Evolutionary conservation across 2,888 invertebrate genomes (phyloP).

Genomic region (Caenorhabditis angaria): DNA sequence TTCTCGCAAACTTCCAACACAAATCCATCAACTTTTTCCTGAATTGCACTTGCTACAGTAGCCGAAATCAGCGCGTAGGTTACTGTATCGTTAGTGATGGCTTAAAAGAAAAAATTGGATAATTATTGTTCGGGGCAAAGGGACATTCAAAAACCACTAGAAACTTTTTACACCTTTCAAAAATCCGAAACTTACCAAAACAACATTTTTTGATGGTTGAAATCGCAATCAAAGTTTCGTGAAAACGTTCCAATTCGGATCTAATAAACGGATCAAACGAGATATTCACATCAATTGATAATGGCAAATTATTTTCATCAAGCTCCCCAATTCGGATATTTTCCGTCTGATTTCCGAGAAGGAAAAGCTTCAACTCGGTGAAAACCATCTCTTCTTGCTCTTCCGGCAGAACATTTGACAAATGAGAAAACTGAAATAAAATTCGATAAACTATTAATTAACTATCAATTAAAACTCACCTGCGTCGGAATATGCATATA

Average conservation of each 20-base stretch:
- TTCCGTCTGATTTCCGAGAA: conserved; percentile 38
- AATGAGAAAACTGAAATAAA: conserved; percentile 3
- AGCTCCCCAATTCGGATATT: conserved; percentile 31
- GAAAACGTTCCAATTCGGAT: conserved; percentile 30
- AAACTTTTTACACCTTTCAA: background rate
- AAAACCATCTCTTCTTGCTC: conserved; percentile 39
- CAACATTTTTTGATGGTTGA: conserved; percentile 38
- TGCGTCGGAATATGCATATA: conserved; percentile 39
- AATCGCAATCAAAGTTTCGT: conserved; percentile 27
- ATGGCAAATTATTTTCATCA: conserved; percentile 21
- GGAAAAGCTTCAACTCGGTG: conserved; percentile 33
- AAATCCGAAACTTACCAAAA: conserved; percentile 10
- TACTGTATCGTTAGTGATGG: conserved; percentile 29
- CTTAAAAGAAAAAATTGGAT: background rate
- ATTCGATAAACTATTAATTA: background rate
- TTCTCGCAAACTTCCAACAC: conserved; percentile 20
- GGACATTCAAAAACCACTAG: background rate
- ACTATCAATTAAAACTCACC: conserved; percentile 5
- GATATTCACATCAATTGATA: conserved; percentile 23
- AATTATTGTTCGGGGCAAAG: background rate
- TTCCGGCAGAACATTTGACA: conserved; percentile 33
- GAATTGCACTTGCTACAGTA: conserved; percentile 23
- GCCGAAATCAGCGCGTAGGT: conserved; percentile 26
- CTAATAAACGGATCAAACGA: conserved; percentile 41
- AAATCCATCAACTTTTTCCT: conserved; percentile 30